Base-by-base conservation (phyloP, 2,888 invertebrate species). In the Stictocephala bisonia region DNA sequence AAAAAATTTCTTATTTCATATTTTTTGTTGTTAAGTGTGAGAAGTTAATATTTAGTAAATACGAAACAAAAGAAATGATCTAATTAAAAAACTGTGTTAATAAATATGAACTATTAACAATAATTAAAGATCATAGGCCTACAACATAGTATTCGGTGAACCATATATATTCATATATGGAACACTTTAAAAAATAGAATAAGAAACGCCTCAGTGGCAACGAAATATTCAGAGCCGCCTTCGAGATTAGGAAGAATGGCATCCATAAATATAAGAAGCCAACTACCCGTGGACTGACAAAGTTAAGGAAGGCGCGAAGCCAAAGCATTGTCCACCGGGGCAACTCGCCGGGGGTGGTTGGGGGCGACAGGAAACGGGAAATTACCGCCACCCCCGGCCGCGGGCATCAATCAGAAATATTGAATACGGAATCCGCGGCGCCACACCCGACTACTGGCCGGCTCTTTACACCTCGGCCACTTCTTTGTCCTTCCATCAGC, bases 391-490 rank as follows among this genome's bases (percentile, higher is more conserved):
- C 71, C 50, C 50, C 44, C 71, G 44, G 60, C 71, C 60, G 58
- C 50, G 58, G 40, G 71, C 71, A 71, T 69, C 71, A 60, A 58
- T 50, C 60, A 60, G 48, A 71, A 64, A 60, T 50, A 64, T 58
- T 58, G 71, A 71, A 71, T 64, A 72, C 66, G 64, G 50, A 66
- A 53, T 64, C 64, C 66, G 4, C 9, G 72, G 71, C 60, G 71
- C 71, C 71, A 71, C 71, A 64, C 71, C 71, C 64, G 60, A 15
- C 71, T 4, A 31, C 35, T 29, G 31, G 60, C 31, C 48, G 56
- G 56, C 56, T 56, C 18, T 56, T 56, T 27, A 56, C 56, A 56
- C 56, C 56, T 56, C 29, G 29, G n/a, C n/a, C n/a, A n/a, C n/a
- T n/a, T n/a, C n/a, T n/a, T n/a, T n/a, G n/a, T n/a, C n/a, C n/a